Evolutionary conservation across 1,140 invertebrate genomes (phyloP).

Genomic region (Riptortus pedestris): DNA sequence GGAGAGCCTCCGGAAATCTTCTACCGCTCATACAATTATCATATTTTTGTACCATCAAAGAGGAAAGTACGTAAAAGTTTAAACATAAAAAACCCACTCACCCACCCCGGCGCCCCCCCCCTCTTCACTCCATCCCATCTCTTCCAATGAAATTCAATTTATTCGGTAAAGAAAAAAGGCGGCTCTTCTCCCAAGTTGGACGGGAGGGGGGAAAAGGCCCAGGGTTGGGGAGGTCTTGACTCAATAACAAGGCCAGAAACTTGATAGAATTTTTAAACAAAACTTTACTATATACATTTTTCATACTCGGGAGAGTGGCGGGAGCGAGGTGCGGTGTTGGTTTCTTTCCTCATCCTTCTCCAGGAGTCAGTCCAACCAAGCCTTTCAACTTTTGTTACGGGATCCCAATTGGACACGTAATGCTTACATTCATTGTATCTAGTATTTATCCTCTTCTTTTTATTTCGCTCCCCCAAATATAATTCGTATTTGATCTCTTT

Average conservation of each 20-base stretch:
- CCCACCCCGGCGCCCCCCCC: neutral
- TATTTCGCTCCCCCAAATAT: too few relatives aligned
- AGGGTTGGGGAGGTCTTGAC: conserved; percentile 22
- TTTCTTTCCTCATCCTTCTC: too few relatives aligned
- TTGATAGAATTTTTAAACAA: conserved; percentile 33
- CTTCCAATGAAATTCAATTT: conserved; percentile 32
- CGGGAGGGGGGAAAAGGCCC: neutral
- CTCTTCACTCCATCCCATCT: conserved; percentile 1
- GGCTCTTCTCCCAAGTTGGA: neutral
- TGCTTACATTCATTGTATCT: too few relatives aligned
- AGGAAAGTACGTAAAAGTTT: conserved; percentile 31
- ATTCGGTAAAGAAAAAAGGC: conserved; percentile 26
- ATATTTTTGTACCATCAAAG: conserved; percentile 33
- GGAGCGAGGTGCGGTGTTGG: conserved; percentile 14
- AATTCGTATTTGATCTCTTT: too few relatives aligned
- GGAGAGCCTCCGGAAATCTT: conserved; percentile 7
- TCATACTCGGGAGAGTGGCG: conserved; percentile 22
- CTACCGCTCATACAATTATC: conserved; percentile 30
- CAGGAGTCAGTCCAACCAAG: too few relatives aligned
- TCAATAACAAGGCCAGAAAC: conserved; percentile 31
- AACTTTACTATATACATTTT: conserved; percentile 33
- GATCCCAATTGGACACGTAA: too few relatives aligned
- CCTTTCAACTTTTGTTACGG: too few relatives aligned
- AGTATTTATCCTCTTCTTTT: too few relatives aligned
- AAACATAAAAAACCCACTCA: conserved; percentile 27